phyloP scores from a whole-genome alignment of 1,140 invertebrate genomes.

The Hesperophylax magnus region DNA sequence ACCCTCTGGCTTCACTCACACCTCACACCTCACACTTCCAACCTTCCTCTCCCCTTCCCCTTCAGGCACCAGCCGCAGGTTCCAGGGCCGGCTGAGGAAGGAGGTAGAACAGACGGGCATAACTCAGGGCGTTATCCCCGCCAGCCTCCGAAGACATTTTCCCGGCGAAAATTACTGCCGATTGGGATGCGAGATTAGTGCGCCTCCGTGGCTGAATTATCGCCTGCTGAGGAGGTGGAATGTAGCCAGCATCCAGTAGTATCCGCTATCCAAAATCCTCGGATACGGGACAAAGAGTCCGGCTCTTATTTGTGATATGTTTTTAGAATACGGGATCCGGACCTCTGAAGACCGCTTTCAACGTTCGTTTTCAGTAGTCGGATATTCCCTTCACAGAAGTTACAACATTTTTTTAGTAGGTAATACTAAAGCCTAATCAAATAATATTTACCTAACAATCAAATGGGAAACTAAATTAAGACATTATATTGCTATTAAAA shows the following conservation, averaged over 20 bases:
- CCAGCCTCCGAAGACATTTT: slow-evolving; percentile 54
- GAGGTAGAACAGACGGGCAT: slow-evolving; percentile 51
- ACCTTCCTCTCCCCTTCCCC: not conserved
- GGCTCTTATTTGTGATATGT: slow-evolving; percentile 25
- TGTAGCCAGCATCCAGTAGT: slow-evolving; percentile 11
- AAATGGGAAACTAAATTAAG: too few relatives aligned
- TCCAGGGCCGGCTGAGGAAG: not conserved
- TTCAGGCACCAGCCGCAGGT: not conserved
- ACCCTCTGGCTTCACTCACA: not conserved
- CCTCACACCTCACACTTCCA: not conserved
- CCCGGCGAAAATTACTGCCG: slow-evolving; percentile 57
- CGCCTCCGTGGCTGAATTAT: slow-evolving; percentile 54
- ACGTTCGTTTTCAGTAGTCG: too few relatives aligned
- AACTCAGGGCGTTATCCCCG: slow-evolving; percentile 57
- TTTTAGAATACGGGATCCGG: not conserved
- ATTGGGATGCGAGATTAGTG: slow-evolving; percentile 57
- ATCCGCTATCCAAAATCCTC: too few relatives aligned
- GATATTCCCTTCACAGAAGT: too few relatives aligned
- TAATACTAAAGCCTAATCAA: too few relatives aligned
- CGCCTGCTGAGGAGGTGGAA: slow-evolving; percentile 56
- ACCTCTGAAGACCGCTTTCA: too few relatives aligned
- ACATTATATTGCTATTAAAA: too few relatives aligned
- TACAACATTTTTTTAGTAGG: too few relatives aligned
- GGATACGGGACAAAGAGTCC: slow-evolving; percentile 55
- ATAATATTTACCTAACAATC: too few relatives aligned